Conservation (phyloP, 2,113 vertebrate species). For the Mesocricetus auratus region DNA sequence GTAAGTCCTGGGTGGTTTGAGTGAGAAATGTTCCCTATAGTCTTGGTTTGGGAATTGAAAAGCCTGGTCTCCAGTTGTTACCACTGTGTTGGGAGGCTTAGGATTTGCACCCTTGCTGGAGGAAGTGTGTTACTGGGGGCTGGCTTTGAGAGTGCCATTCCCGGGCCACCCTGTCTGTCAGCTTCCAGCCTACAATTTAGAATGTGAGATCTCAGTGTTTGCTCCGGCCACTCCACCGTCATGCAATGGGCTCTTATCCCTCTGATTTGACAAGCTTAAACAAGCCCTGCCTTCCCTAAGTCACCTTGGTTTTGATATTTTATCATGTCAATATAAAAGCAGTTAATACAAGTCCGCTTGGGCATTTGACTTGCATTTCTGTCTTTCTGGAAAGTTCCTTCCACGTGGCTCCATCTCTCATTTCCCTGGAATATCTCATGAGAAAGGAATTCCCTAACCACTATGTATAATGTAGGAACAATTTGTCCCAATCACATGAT, state of each 20-base stretch:
- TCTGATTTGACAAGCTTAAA: no score
- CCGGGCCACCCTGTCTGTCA: neutral
- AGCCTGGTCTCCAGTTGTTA: neutral
- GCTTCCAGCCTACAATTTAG: neutral
- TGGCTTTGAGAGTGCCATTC: neutral
- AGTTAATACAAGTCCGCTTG: neutral
- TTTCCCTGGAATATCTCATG: neutral
- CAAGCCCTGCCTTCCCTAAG: neutral
- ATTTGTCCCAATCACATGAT: neutral
- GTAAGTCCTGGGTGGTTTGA: neutral
- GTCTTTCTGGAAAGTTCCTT: neutral
- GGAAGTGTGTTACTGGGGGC: neutral
- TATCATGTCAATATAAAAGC: no score
- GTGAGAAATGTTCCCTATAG: neutral
- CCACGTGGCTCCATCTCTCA: neutral
- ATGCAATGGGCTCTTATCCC: accelerated
- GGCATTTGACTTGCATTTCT: neutral
- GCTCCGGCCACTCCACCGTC: neutral
- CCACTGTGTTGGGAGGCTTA: neutral
- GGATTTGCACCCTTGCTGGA: neutral
- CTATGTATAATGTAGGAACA: neutral
- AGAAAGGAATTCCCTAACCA: neutral
- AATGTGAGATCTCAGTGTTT: neutral
- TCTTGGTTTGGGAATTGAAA: neutral
- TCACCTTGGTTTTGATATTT: neutral